phyloP scores from a whole-genome alignment of 2,888 invertebrate genomes.

The Noctua janthe region DNA sequence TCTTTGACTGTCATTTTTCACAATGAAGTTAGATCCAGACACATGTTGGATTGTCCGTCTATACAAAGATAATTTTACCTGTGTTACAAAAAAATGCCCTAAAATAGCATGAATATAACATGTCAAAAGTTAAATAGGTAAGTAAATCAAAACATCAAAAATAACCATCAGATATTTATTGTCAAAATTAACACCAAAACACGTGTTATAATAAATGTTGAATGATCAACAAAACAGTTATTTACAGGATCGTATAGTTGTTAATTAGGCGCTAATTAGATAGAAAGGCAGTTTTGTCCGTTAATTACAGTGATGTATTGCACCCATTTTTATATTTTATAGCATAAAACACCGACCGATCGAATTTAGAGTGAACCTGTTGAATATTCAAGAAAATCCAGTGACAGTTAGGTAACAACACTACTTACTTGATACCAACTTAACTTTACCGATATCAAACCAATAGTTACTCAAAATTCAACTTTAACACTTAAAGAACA shows the following conservation, averaged over 20 bases:
- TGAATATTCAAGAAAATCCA: conserved; percentile 66
- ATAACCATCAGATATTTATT: conserved; percentile 26
- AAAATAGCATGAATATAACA: background rate
- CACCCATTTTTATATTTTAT: conserved; percentile 54
- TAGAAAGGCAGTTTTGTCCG: conserved; percentile 48
- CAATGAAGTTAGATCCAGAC: background rate
- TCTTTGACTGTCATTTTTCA: background rate
- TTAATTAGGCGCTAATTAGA: conserved; percentile 60
- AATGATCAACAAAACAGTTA: conserved; percentile 34
- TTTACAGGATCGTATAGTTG: conserved; percentile 37
- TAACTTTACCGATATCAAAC: conserved; percentile 35
- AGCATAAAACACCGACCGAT: conserved; percentile 59
- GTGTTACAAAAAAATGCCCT: too few species aligned
- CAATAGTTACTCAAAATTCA: conserved; percentile 21
- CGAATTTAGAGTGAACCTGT: conserved; percentile 58
- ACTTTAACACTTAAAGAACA: conserved; percentile 17
- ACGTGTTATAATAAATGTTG: conserved; percentile 35
- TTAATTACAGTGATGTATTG: conserved; percentile 66
- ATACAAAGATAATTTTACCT: too few species aligned
- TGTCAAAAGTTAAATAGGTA: background rate
- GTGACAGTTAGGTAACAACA: conserved; percentile 68
- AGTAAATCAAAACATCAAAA: background rate
- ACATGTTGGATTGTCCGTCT: background rate
- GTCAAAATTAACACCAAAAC: conserved; percentile 47
- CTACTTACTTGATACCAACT: conserved; percentile 53